phyloP scores from a whole-genome alignment of 1,140 invertebrate genomes.

The Papilio dardanus region DNA sequence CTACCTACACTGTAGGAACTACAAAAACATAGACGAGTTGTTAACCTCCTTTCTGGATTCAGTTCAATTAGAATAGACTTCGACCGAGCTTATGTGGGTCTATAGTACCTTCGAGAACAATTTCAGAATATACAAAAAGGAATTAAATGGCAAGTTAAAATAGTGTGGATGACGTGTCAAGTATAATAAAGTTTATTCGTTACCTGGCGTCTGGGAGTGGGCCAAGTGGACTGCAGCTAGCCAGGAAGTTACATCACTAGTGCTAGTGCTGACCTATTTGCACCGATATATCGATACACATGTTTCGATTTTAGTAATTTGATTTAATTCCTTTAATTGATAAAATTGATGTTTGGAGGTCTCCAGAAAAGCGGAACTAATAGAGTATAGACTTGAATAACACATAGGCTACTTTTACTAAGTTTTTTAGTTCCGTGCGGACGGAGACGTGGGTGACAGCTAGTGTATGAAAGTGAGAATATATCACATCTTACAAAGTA shows the following conservation, averaged over 20 bases:
- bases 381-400: too few relatives aligned
- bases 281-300: not conserved
- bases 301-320: not conserved
- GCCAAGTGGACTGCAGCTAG: not conserved
- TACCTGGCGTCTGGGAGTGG: slow-evolving; percentile 1
- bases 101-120: too few relatives aligned
- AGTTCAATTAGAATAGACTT: too few relatives aligned
- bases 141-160: slow-evolving; percentile 14
- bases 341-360: too few relatives aligned
- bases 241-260: slow-evolving; percentile 18
- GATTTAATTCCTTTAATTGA: not conserved
- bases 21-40: not conserved
- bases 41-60: too few relatives aligned
- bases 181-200: slow-evolving; percentile 1
- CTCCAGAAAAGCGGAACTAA: too few relatives aligned
- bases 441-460: too few relatives aligned
- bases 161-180: slow-evolving; percentile 7
- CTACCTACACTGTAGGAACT: not conserved
- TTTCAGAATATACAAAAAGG: not conserved
- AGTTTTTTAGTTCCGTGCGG: too few relatives aligned
- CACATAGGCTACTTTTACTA: too few relatives aligned
- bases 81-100: too few relatives aligned
- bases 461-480: not conserved
- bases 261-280: slow-evolving; percentile 7
- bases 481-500: not conserved